Evolutionary conservation across 2,797 vertebrate genomes (phyloP), one percentile per base, ranked within the genome.

Genomic region (Euthynnus affinis): DNA sequence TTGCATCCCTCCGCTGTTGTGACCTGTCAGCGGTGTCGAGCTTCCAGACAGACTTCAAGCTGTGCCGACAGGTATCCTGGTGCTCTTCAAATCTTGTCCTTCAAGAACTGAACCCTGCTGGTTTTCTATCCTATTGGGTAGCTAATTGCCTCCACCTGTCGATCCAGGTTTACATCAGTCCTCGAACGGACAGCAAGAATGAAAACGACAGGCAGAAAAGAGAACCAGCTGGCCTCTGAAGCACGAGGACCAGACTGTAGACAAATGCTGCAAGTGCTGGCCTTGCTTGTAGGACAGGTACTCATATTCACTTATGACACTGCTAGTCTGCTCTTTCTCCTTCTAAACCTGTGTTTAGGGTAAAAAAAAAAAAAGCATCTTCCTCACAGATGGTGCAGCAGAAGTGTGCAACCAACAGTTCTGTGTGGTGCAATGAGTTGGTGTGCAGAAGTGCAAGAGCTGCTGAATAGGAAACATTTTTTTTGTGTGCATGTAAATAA

Each of bases 11-110:
- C 53, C 40, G 37, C 23, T 56, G 48, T 18, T 58, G 29, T 34
- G 27, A 53, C 3, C 7, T 62, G 27, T 12, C 65, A 32, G 32
- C 37, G 66, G 80, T 51, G 59, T 23, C 46, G 22, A 71, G 48
- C 58, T 71, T 22, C 46, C 49, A 72, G 48, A 65, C 68, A 42
- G 52, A 49, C 67, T 52, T 71, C 29, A 40, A 60, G 34, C 53
- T 62, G 66, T 40, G 55, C 59, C 32, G 44, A 53, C 32, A 55
- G 71, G 25, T 59, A 40, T 68, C 32, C 67, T 0, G 10, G 1
- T 9, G 59, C 62, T 69, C 23, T 17, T 75, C 29, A 75, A 6
- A 70, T 71, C 56, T 10, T 6, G 14, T 60, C 71, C 51, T 27
- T 9, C 6, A 52, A 27, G 58, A 44, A 34, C 27, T 27, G 32